phyloP scores from a whole-genome alignment of 2,797 vertebrate genomes.

The Channallabes apus region DNA sequence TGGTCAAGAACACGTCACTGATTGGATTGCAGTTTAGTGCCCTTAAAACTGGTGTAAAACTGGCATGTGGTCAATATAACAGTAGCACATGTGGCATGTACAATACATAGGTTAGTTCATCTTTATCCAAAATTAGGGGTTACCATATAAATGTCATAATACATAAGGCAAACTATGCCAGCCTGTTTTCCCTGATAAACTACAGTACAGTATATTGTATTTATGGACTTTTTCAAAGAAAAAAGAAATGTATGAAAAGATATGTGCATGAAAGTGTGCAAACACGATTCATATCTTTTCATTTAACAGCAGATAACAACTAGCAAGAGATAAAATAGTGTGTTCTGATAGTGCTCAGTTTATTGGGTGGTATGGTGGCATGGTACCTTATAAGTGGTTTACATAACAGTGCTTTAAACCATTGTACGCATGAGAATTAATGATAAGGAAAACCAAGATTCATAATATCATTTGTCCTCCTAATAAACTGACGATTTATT shows the following conservation, averaged over 20 bases:
- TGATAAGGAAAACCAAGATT: slow-evolving; percentile 12
- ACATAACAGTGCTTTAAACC: slow-evolving; percentile 16
- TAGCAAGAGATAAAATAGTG: slow-evolving; percentile 1
- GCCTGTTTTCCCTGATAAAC: neutral
- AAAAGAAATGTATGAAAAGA: slow-evolving; percentile 7
- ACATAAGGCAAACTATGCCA: slow-evolving; percentile 8
- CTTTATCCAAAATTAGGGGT: neutral
- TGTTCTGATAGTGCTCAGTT: slow-evolving; percentile 1
- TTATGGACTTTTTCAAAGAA: neutral
- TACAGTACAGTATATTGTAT: neutral
- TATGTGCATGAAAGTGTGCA: neutral
- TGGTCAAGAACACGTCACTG: slow-evolving; percentile 9
- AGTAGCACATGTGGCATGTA: neutral
- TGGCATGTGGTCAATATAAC: neutral
- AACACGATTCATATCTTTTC: slow-evolving; percentile 16
- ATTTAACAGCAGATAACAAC: slow-evolving; percentile 29
- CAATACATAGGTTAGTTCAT: neutral
- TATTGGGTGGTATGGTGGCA: neutral
- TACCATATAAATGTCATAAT: neutral
- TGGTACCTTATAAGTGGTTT: slow-evolving; percentile 23
- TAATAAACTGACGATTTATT: slow-evolving; percentile 11
- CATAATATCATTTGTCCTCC: slow-evolving; percentile 27
- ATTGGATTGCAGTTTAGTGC: neutral
- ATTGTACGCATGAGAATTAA: slow-evolving; percentile 24
- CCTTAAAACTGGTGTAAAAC: neutral